phyloP scores from a whole-genome alignment of 2,113 vertebrate species.

The Halichoeres trimaculatus region DNA sequence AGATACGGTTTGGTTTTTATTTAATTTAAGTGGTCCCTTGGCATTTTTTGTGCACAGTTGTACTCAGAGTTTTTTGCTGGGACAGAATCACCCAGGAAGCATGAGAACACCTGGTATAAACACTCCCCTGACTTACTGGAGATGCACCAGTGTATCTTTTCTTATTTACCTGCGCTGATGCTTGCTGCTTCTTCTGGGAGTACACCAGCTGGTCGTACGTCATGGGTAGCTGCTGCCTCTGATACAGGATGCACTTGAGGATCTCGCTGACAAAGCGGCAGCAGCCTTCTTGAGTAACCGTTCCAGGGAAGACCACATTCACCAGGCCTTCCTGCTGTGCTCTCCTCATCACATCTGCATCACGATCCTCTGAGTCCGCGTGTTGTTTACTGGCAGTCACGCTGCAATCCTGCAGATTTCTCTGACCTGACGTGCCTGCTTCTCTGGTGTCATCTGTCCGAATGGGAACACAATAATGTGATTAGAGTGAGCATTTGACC shows the following conservation, averaged over 20 bases:
- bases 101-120: too few species aligned
- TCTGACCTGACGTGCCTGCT: conserved; percentile 5
- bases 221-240: conserved; percentile 94
- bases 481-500: conserved; percentile 10
- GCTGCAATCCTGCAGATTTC: not conserved
- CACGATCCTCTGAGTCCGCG: conserved; percentile 33
- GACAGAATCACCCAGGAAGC: too few species aligned
- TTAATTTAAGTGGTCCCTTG: too few species aligned
- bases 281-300: conserved; percentile 88
- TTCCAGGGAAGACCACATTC: conserved; percentile 87
- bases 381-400: conserved; percentile 28
- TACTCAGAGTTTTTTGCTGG: too few species aligned
- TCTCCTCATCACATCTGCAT: conserved; percentile 65
- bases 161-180: conserved; percentile 63
- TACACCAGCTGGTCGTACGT: conserved; percentile 92
- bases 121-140: too few species aligned
- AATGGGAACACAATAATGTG: conserved; percentile 13
- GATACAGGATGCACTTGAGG: conserved; percentile 93
- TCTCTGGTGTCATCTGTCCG: conserved; percentile 41
- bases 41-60: too few species aligned
- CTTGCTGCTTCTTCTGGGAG: conserved; percentile 83
- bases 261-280: conserved; percentile 92
- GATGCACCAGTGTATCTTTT: not conserved
- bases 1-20: too few species aligned
- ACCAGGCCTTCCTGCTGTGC: conserved; percentile 81